Evolutionary conservation across 2,113 vertebrate genomes (phyloP).

Genomic region (Apodemus speciosus): DNA sequence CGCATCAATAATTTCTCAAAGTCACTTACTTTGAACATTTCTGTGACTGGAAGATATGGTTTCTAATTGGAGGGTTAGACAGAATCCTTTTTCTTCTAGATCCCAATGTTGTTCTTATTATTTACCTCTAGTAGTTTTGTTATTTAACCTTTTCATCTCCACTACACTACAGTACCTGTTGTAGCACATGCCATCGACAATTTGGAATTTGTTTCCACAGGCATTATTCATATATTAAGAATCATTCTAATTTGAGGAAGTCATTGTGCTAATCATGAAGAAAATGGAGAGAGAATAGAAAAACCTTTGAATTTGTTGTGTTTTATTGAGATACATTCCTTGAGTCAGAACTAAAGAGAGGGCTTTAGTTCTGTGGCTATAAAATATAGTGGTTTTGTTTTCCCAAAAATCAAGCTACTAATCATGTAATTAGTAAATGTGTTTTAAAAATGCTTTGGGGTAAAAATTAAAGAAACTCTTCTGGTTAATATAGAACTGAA

Average conservation of each 20-base stretch:
- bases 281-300: slow-evolving; percentile 6
- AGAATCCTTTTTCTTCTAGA: not conserved
- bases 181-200: not conserved
- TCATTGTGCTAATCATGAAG: not conserved
- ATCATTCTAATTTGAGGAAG: slow-evolving; percentile 4
- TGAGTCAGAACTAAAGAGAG: not conserved
- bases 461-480: slow-evolving; percentile 19
- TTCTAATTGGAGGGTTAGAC: not conserved
- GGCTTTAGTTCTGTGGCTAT: not conserved
- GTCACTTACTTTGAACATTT: not conserved
- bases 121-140: not conserved
- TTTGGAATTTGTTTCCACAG: not conserved
- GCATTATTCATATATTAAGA: not conserved
- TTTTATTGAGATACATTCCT: not conserved
- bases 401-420: not conserved
- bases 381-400: not conserved
- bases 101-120: not conserved
- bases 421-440: not conserved
- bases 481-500: not conserved
- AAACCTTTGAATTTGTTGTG: not conserved
- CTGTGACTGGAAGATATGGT: not conserved
- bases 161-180: not conserved
- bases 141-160: not conserved
- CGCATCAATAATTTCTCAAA: not conserved
- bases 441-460: not conserved